phyloP scores from a whole-genome alignment of 2,113 vertebrate species.

The Rhagologus leucostigma region DNA sequence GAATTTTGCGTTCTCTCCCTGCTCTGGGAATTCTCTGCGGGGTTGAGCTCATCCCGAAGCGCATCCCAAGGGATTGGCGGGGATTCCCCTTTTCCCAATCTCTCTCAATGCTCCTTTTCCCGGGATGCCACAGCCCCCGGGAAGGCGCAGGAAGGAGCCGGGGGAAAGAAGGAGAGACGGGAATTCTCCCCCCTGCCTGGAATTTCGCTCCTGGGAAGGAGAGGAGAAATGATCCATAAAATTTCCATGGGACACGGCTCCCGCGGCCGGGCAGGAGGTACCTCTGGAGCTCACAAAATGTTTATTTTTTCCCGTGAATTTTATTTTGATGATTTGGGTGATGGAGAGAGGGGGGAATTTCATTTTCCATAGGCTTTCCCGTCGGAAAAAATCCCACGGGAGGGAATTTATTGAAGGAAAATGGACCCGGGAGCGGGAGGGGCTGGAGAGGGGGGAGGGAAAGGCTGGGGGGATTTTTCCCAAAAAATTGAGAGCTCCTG shows the following conservation, averaged over 20 bases:
- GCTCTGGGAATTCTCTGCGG: not conserved
- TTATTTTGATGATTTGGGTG: not conserved
- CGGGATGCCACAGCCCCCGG: not conserved
- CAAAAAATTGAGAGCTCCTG: not conserved
- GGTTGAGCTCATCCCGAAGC: not conserved
- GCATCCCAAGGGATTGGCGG: not conserved
- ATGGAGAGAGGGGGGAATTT: not conserved
- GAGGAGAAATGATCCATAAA: slow-evolving; percentile 23
- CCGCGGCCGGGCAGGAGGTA: not conserved
- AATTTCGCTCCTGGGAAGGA: slow-evolving; percentile 35
- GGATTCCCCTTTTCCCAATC: not conserved
- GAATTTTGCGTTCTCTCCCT: not conserved
- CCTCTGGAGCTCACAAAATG: not conserved
- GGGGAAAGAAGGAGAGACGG: no score
- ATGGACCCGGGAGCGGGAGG: rapidly evolving
- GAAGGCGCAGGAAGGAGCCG: not conserved
- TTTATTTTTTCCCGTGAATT: not conserved
- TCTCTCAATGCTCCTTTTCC: not conserved
- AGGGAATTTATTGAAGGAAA: not conserved
- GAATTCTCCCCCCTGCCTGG: not conserved
- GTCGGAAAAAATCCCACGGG: not conserved
- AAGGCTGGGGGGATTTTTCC: no score
- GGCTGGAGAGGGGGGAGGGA: no score
- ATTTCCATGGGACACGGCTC: not conserved
- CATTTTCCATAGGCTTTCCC: not conserved